phyloP scores from a whole-genome alignment of 2,888 invertebrate genomes.

The Strigamia transsilvanica region DNA sequence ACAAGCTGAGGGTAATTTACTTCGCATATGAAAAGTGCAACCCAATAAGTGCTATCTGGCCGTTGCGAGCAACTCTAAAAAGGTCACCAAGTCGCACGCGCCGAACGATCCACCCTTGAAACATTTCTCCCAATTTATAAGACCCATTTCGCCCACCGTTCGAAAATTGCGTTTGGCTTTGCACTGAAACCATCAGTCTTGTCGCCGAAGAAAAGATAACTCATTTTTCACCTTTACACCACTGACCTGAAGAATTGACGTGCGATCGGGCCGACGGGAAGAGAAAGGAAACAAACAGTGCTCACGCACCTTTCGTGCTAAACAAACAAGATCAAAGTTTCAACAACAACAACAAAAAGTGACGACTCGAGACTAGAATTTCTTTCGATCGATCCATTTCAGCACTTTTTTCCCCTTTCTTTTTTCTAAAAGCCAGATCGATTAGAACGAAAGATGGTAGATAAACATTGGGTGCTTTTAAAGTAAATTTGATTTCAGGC shows the following conservation, averaged over 20 bases:
- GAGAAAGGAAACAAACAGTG: background rate
- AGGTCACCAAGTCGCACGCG: background rate
- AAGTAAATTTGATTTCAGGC: background rate
- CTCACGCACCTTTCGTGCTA: background rate
- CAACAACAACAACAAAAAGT: background rate
- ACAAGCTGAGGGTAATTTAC: slow-evolving; percentile 32
- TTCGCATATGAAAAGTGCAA: slow-evolving; percentile 6
- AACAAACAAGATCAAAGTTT: slow-evolving; percentile 24
- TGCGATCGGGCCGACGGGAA: background rate
- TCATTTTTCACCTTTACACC: background rate
- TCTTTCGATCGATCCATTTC: slow-evolving; percentile 12
- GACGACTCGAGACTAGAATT: slow-evolving; percentile 22
- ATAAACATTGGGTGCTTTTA: background rate
- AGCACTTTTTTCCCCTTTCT: background rate
- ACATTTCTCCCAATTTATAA: background rate
- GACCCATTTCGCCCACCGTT: background rate
- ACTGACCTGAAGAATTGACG: slow-evolving; percentile 5
- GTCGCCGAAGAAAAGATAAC: background rate
- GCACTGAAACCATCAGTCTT: background rate
- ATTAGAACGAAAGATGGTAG: background rate
- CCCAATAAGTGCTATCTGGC: slow-evolving; percentile 16
- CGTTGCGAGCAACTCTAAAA: background rate
- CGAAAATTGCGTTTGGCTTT: background rate
- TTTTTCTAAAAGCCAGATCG: background rate
- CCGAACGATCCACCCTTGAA: background rate